These are phyloP conservation scores for Solenodon paradoxus DNA, from an alignment of 2,113 vertebrate genomes.

Conservation along the genomic window DNA sequence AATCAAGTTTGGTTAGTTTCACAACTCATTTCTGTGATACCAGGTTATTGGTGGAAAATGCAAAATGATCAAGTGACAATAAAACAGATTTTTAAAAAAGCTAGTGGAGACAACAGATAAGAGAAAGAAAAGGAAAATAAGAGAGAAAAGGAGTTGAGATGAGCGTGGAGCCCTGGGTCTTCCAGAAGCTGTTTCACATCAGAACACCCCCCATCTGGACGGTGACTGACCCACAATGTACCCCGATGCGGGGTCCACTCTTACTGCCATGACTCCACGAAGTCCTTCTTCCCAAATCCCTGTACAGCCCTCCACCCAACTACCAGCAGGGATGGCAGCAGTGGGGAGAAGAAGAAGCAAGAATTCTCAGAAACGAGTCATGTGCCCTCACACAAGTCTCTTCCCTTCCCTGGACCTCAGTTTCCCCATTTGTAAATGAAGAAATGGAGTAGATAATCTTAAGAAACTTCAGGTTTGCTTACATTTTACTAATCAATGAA, in stretches of 20 bases:
- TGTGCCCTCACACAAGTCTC: background rate
- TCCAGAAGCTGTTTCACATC: background rate
- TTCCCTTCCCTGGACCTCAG: no score
- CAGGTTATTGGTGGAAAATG: background rate
- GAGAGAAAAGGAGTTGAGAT: background rate
- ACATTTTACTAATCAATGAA: background rate
- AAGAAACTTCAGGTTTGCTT: background rate
- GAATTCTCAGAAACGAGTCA: background rate
- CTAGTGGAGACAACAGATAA: background rate
- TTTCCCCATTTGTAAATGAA: no score
- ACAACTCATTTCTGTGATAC: background rate
- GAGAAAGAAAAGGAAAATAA: background rate
- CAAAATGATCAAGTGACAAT: background rate
- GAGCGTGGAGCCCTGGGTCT: background rate
- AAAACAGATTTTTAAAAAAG: background rate
- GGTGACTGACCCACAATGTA: background rate
- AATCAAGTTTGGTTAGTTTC: background rate
- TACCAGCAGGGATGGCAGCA: accelerated
- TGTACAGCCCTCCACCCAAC: background rate
- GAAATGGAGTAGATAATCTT: background rate
- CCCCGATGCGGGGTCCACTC: accelerated
- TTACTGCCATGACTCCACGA: background rate
- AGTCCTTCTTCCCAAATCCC: background rate
- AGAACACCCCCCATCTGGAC: background rate
- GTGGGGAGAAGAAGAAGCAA: background rate